These are phyloP conservation scores for Cyanoramphus novaezelandiae DNA, from an alignment of 2,113 vertebrate genomes.

Conservation along the genomic window DNA sequence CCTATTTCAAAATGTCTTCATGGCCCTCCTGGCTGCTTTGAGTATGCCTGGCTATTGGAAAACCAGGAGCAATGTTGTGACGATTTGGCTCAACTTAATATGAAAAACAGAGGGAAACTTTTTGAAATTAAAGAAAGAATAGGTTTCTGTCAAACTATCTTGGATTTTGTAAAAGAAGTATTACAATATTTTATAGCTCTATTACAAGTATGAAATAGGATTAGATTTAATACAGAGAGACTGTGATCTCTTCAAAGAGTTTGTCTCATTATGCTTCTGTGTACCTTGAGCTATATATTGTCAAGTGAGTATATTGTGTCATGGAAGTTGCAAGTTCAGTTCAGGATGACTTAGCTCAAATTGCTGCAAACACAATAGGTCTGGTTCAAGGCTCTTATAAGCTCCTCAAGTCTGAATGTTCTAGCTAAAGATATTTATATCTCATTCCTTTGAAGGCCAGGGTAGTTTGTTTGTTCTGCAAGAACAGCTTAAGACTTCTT, in stretches of 20 bases:
- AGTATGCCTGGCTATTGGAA: background rate
- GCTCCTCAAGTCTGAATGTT: background rate
- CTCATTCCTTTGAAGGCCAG: background rate
- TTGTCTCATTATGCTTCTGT: background rate
- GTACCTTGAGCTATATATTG: background rate
- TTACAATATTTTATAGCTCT: background rate
- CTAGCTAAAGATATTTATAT: background rate
- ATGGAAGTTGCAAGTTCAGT: background rate
- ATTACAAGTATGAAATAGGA: background rate
- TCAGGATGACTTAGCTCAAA: slow-evolving; percentile 11
- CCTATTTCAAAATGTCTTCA: background rate
- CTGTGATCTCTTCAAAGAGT: background rate
- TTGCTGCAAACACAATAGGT: background rate
- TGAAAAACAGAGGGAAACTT: background rate
- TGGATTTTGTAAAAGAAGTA: background rate
- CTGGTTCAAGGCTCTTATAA: slow-evolving; percentile 33
- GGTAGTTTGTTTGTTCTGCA: background rate
- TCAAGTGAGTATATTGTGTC: background rate
- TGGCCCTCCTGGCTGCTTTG: background rate
- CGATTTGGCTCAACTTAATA: background rate
- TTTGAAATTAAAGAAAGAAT: background rate
- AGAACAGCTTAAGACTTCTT: background rate
- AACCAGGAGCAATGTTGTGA: background rate
- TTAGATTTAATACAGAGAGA: background rate
- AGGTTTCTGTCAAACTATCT: background rate